phyloP scores from a whole-genome alignment of 2,888 invertebrate species.

The Adelognathus sp. region DNA sequence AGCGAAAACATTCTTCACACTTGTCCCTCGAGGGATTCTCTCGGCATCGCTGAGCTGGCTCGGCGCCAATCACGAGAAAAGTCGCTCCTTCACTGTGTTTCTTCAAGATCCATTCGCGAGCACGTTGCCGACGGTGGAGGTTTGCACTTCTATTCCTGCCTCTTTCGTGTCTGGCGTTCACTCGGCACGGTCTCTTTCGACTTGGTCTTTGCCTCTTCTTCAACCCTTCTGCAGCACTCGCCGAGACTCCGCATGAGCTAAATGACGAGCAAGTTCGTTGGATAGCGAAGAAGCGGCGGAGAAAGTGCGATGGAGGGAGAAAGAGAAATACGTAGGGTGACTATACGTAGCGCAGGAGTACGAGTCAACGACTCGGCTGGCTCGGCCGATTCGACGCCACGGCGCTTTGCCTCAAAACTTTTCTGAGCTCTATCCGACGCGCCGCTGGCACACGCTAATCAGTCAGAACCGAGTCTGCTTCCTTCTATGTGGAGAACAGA shows the following conservation, averaged over 20 bases:
- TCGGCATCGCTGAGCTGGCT: slow-evolving; percentile 60
- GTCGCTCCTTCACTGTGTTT: slow-evolving; percentile 25
- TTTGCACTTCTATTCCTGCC: slow-evolving; percentile 36
- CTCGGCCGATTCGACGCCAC: slow-evolving; percentile 8
- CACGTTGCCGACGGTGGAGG: too few species aligned
- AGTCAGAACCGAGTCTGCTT: slow-evolving; percentile 25
- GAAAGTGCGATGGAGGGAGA: slow-evolving; percentile 18
- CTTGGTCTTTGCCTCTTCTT: slow-evolving; percentile 10
- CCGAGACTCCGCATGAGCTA: slow-evolving; percentile 21
- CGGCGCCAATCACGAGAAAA: slow-evolving; percentile 64
- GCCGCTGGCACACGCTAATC: slow-evolving; percentile 46
- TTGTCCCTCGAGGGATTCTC: slow-evolving; percentile 59
- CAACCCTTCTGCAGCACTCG: slow-evolving; percentile 6
- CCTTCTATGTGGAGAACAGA: slow-evolving; percentile 18
- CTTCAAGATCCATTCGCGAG: slow-evolving; percentile 58
- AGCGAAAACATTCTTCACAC: slow-evolving; percentile 67
- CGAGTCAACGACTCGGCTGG: slow-evolving; percentile 19
- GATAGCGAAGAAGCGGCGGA: not conserved
- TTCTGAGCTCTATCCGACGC: slow-evolving; percentile 23
- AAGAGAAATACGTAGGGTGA: not conserved
- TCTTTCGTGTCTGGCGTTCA: slow-evolving; percentile 61
- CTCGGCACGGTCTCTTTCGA: slow-evolving; percentile 65
- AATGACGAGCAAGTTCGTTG: slow-evolving; percentile 33
- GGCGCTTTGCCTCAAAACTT: slow-evolving; percentile 42
- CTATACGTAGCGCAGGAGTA: not conserved